A percentile compares a stretch with the other conserved stretches of the same genome.
Evolutionary conservation across 2,113 vertebrate genomes (phyloP).

Genomic region (Petroica traversi): DNA sequence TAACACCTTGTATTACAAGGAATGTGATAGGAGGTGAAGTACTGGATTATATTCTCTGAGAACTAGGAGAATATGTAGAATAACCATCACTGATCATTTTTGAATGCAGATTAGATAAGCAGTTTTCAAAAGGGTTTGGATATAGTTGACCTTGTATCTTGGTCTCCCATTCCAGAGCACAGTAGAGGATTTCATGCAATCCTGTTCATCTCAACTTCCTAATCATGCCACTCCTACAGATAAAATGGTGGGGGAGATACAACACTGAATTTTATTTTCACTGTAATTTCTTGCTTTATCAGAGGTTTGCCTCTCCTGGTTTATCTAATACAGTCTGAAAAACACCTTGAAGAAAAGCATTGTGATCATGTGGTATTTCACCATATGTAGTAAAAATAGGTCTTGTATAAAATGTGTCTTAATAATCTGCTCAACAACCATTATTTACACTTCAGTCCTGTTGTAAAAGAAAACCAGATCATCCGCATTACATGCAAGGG

Average conservation of each 20-base stretch:
- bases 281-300: not conserved
- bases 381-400: not conserved
- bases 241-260: not conserved
- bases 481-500: not conserved
- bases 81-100: not conserved
- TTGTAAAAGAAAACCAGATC: no score
- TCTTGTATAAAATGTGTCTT: not conserved
- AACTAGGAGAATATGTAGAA: not conserved
- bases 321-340: not conserved
- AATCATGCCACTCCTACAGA: not conserved
- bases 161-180: not conserved
- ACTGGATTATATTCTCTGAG: not conserved
- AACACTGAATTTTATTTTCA: not conserved
- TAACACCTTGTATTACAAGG: not conserved
- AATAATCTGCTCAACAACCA: not conserved
- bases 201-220: not conserved
- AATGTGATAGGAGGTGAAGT: not conserved
- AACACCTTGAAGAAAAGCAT: accelerated
- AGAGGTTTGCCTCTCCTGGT: not conserved
- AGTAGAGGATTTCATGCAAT: not conserved
- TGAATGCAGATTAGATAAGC: not conserved
- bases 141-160: not conserved
- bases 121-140: not conserved
- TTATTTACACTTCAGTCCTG: not conserved
- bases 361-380: accelerated